Evolutionary conservation across 2,113 vertebrate genomes (phyloP), one percentile per base, ranked within the genome.

Genomic region (Cynoglossus semilaevis): DNA sequence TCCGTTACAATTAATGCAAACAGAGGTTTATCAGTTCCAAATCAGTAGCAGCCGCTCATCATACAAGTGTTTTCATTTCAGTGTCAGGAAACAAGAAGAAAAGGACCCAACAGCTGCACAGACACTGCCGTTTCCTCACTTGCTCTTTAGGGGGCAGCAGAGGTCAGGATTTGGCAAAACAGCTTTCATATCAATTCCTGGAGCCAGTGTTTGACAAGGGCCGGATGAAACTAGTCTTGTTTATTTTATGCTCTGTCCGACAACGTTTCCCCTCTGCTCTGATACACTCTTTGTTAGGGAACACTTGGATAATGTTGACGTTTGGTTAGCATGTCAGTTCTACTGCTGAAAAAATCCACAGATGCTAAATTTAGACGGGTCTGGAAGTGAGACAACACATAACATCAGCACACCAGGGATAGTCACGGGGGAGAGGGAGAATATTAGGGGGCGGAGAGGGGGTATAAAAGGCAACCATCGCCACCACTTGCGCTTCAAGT

Each of bases 61-160:
- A 57, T 7, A 19, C 66, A 46, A 17, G 64, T 36, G 44, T 15
- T 78, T 76, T 76, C 64, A 76, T 80, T 71, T 73, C 60, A 55
- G 70, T 71, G 70, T 80, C 34, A 48, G 53, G 18, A 61, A 54
- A 16, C 16, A 35, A 51, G 38, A 34, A 70, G 68, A 52, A 46
- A 54, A 62, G 47, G 63, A 72, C 42, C 51, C 46, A 63, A 71
- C 72, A 71, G 64, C 41, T 2, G 22, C 46, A 62, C 62, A 58
- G 71, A 43, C 49, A 8, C 58, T 49, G 19, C 41, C 64, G 72
- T 63, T 74, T 77, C 61, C 74, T 37, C 34, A 35, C 50, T 64
- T 54, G 74, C 70, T 80, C 88, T 86, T 85, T 82, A 87, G 88
- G 84, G 85, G 88, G 87, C 88, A 89, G 88, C 75, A 87, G 76